Evolutionary conservation across 2,888 invertebrate species (phyloP), one percentile per base, ranked within the genome.

Genomic region (Acanthosoma haemorrhoidale): DNA sequence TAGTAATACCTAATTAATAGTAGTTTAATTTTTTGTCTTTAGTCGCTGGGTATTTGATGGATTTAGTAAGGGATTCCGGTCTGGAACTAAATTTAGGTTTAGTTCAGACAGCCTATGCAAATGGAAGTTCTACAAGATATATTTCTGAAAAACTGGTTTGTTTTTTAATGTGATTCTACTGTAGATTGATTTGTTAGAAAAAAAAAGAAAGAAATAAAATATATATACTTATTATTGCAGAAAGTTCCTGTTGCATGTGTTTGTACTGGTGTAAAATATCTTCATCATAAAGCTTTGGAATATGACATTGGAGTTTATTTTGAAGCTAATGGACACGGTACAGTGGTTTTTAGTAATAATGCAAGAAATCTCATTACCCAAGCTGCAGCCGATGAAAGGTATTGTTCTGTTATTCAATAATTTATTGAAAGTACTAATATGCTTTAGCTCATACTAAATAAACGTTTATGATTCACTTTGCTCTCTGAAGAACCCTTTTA

Each of bases 321-420:
- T 81, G 99, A 99, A 80, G 98, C 99, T 0, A 99, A 99, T 81
- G 99, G 99, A 0, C 99, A 99, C 82, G 99, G 99, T 13, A 99
- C 98, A 0, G 90, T 94, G 0, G 82, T 94, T 0, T 94, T 95
- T 77, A 94, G 90, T 78, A 81, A 86, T 1, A 80, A 80, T 16
- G 89, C 92, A 0, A 87, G 88, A 77, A 78, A 82, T 11, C 15
- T 67, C 78, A 84, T 91, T 63, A 80, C 80, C 71, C 80, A 80
- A 70, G 84, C 82, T 39, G 77, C 80, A 3, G 76, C 77, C 57
- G 80, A 84, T 76, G 75, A 78, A 31, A 81, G 78, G 84, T 83
- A 78, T 73, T 21, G 31, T 18, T 9, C n/a, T n/a, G n/a, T n/a
- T n/a, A n/a, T n/a, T n/a, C n/a, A n/a, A n/a, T n/a, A n/a, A n/a